Evolutionary conservation across 64 coral and sea anemone genomes (phyloP).

Genomic region (Actinia tenebrosa): DNA sequence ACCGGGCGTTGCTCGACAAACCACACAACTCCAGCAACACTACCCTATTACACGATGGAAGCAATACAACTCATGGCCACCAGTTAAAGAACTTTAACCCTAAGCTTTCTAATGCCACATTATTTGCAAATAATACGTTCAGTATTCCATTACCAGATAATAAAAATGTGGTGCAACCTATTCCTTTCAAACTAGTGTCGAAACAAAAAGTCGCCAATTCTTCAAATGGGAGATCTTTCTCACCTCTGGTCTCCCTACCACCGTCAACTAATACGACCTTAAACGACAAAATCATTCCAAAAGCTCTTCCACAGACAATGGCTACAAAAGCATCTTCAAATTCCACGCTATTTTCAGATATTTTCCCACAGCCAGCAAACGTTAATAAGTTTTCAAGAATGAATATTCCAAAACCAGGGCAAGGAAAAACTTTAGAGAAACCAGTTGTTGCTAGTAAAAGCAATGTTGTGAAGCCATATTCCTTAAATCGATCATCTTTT

Average conservation of each 20-base stretch:
- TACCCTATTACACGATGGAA: not conserved
- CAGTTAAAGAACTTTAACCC: not conserved
- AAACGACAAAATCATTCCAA: not conserved
- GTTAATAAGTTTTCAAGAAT: conserved; percentile 18
- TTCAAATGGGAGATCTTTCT: not conserved
- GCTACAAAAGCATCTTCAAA: not conserved
- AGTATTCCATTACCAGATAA: conserved; percentile 10
- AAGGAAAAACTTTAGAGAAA: not conserved
- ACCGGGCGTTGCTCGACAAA: conserved; percentile 37
- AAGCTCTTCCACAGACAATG: not conserved
- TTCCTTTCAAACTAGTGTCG: not conserved
- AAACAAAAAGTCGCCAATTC: not conserved
- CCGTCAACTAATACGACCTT: not conserved
- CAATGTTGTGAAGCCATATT: not conserved
- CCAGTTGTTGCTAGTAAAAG: not conserved
- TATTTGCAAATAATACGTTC: not conserved
- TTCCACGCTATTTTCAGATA: not conserved
- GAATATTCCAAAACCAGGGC: conserved; percentile 34
- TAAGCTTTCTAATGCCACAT: not conserved
- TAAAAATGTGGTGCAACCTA: not conserved
- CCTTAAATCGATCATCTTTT: not conserved
- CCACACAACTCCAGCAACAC: not conserved
- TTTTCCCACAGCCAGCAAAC: not conserved
- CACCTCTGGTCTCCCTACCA: not conserved
- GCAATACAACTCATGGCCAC: not conserved